Conservation (phyloP, 2,797 vertebrate species). For the Gallinago solitaria region DNA sequence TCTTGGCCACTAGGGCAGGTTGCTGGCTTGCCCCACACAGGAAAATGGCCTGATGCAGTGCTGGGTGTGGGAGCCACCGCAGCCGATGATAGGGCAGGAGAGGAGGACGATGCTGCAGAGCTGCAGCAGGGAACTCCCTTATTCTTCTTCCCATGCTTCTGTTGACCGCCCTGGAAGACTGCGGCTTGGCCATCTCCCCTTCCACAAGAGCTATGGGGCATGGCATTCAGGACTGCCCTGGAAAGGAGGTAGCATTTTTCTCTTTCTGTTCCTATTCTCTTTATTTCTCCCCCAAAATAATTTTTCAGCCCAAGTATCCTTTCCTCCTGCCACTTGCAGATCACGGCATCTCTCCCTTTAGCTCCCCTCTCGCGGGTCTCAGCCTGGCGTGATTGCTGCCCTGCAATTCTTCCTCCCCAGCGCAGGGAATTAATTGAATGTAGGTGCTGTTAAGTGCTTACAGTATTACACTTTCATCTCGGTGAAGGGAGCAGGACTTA, state of each 20-base stretch:
- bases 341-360: background rate
- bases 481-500: constrained; percentile 9
- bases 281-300: accelerated
- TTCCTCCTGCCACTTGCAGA: background rate
- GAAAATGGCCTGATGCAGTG: background rate
- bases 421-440: background rate
- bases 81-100: accelerated
- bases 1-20: background rate
- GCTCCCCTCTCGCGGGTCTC: background rate
- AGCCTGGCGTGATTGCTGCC: background rate
- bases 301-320: background rate
- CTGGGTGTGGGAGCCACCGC: too few relatives aligned
- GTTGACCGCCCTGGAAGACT: too few relatives aligned
- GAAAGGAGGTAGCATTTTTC: background rate
- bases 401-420: background rate
- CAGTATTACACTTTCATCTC: constrained; percentile 10
- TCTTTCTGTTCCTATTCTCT: background rate
- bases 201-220: background rate
- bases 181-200: background rate
- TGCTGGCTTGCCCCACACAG: background rate
- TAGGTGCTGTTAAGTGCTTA: constrained; percentile 22
- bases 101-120: background rate
- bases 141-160: background rate
- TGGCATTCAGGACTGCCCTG: background rate
- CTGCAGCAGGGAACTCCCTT: background rate